phyloP scores from a whole-genome alignment of 2,797 vertebrate species.

The Erpetoichthys calabaricus region DNA sequence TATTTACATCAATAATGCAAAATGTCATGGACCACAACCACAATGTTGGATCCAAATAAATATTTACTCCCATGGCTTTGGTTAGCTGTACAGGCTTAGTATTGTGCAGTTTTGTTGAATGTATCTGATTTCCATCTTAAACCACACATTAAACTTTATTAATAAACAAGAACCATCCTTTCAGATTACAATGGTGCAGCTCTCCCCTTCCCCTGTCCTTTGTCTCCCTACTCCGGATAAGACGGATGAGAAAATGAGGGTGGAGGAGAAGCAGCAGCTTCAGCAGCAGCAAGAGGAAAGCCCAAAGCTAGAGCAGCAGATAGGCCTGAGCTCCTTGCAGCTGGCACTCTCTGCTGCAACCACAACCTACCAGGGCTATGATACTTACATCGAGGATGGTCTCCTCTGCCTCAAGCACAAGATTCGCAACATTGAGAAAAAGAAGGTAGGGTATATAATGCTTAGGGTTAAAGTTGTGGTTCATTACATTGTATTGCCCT shows the following conservation, averaged over 20 bases:
- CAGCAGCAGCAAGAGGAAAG: conserved; percentile 29
- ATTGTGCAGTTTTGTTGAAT: no score
- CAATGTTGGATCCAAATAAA: no score
- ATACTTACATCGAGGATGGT: conserved; percentile 83
- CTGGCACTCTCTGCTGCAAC: conserved; percentile 35
- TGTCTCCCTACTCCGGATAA: conserved; percentile 41
- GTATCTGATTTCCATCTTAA: no score
- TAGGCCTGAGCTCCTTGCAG: conserved; percentile 31
- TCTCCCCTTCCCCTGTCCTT: conserved; percentile 46
- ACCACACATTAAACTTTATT: no score
- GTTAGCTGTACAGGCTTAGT: no score
- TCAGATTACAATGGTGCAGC: conserved; percentile 66
- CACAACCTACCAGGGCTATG: conserved; percentile 66
- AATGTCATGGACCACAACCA: no score
- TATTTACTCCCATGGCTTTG: no score
- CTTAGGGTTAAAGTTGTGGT: no score
- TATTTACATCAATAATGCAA: no score
- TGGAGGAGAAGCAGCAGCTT: conserved; percentile 35
- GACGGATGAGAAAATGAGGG: conserved; percentile 42
- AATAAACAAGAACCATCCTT: no score
- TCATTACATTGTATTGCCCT: not conserved
- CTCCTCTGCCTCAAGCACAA: conserved; percentile 93
- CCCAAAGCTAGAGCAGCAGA: conserved; percentile 33
- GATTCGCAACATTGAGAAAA: conserved; percentile 93
- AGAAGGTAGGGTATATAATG: conserved; percentile 59